A percentile compares a stretch with the other conserved stretches of the same genome.
phyloP scores from a whole-genome alignment of 92 coral and sea anemone genomes.

The Muricea muricata region DNA sequence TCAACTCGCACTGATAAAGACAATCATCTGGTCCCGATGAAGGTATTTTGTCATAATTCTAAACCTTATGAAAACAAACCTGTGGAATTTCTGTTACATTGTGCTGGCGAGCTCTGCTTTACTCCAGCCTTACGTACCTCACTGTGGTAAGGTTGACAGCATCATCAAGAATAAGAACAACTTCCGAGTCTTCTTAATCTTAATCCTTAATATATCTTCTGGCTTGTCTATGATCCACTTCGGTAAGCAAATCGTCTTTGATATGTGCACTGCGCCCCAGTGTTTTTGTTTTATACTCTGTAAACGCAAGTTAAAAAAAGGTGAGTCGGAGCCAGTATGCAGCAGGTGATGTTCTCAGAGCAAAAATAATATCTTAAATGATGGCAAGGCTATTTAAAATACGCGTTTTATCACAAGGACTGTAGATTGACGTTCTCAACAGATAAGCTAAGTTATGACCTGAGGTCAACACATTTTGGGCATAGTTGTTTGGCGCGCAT shows the following conservation, averaged over 20 bases:
- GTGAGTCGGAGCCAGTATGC: neutral
- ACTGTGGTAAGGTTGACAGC: neutral
- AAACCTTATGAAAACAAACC: neutral
- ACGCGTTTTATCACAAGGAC: constrained; percentile 25
- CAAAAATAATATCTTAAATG: neutral
- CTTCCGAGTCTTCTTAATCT: too few relatives aligned
- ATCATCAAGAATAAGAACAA: too few relatives aligned
- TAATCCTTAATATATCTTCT: too few relatives aligned
- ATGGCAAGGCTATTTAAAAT: constrained; percentile 25
- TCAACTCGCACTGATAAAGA: neutral
- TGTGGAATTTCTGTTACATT: neutral
- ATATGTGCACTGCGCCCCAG: neutral
- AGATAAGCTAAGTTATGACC: constrained; percentile 34
- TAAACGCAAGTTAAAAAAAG: neutral
- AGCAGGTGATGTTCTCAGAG: neutral
- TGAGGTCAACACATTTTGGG: constrained; percentile 24
- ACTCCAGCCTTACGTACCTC: neutral
- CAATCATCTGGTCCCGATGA: neutral
- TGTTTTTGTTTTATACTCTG: neutral
- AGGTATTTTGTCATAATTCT: neutral
- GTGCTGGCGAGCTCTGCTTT: too few relatives aligned
- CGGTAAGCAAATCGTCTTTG: neutral
- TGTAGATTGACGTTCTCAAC: constrained; percentile 22
- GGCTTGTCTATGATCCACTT: neutral
- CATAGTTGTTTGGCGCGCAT: constrained; percentile 27